These are phyloP conservation scores for Caenorhabditis brenneri DNA, from an alignment of 1,140 invertebrate genomes.

Conservation along the genomic window DNA sequence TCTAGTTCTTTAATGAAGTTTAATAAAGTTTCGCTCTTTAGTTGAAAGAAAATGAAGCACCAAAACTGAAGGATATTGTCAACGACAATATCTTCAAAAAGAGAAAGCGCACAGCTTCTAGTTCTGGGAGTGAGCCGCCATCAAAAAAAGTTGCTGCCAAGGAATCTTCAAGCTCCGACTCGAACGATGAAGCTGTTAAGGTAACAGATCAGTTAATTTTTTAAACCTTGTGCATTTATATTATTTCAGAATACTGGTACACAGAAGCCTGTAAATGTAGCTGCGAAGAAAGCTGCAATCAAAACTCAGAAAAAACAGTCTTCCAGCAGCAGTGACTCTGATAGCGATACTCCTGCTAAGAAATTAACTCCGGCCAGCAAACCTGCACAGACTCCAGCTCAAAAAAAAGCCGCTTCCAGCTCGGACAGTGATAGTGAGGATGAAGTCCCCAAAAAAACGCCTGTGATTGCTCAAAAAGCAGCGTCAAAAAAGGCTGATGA, in stretches of 20 bases:
- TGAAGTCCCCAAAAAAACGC: not conserved
- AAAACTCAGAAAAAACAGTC: too few relatives aligned
- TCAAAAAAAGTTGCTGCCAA: constrained; percentile 27
- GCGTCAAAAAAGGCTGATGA: too few relatives aligned
- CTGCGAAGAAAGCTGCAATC: not conserved
- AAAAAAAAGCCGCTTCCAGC: constrained; percentile 8
- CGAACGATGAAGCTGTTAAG: constrained; percentile 43
- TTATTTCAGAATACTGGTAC: not conserved
- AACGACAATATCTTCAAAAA: not conserved
- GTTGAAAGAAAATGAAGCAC: constrained; percentile 5
- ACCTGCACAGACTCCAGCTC: not conserved
- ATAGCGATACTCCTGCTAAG: constrained; percentile 13
- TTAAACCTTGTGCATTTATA: too few relatives aligned
- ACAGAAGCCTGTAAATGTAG: not conserved
- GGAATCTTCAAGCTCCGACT: constrained; percentile 34
- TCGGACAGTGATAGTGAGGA: not conserved
- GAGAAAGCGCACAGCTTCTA: not conserved
- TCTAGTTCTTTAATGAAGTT: too few relatives aligned
- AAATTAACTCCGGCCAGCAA: not conserved
- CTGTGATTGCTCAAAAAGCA: not conserved
- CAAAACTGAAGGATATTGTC: constrained; percentile 28
- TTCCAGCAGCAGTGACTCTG: constrained; percentile 12
- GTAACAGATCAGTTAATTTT: not conserved
- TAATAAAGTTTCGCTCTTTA: not conserved
- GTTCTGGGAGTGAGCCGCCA: constrained; percentile 16